Evolutionary conservation across 53 echinoderm and acorn worm species (phyloP), one percentile per base, ranked within the genome.

Genomic region (Pentamera pediparva): DNA sequence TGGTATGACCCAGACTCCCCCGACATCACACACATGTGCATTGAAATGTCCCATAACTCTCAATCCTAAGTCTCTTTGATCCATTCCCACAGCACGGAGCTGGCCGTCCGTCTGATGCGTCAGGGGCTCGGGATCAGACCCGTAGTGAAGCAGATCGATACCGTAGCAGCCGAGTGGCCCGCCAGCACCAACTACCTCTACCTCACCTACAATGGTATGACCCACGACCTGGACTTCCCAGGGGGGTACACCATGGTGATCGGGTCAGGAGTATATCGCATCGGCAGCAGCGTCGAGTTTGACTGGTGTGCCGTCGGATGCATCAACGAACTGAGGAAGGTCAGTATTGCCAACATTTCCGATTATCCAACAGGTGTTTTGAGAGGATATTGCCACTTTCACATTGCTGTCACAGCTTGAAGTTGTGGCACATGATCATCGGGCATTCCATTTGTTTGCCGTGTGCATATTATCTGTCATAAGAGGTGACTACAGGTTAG

Each of bases 281-380:
- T 98, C 56, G 98, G 98, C 3, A 98, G 98, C 40, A 98, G 98
- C 52, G 98, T 98, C 26, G 98, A 98, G 71, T 98, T 98, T 88
- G 98, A 98, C 50, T 98, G 98, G 98, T 98, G 98, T 36, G 98
- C 98, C 58, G 98, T 98, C 28, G 83, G 91, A 0, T 98, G 98
- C 62, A 98, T 98, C 48, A 86, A 65, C 1, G 98, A 92, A 43
- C 82, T 98, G 20, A 80, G 98, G 63, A 76, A 85, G 86, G 98
- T 98, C n/a, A 62, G 75, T n/a, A n/a, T n/a, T n/a, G n/a, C n/a
- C n/a, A n/a, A n/a, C n/a, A n/a, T n/a, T n/a, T n/a, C n/a, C n/a
- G n/a, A n/a, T n/a, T n/a, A n/a, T n/a, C n/a, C n/a, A n/a, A n/a
- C n/a, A n/a, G n/a, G n/a, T n/a, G n/a, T n/a, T n/a, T n/a, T n/a